A percentile compares a stretch with the other conserved stretches of the same genome.
Evolutionary conservation across 2,888 invertebrate species (phyloP).

Genomic region (Auanema freiburgensis): DNA sequence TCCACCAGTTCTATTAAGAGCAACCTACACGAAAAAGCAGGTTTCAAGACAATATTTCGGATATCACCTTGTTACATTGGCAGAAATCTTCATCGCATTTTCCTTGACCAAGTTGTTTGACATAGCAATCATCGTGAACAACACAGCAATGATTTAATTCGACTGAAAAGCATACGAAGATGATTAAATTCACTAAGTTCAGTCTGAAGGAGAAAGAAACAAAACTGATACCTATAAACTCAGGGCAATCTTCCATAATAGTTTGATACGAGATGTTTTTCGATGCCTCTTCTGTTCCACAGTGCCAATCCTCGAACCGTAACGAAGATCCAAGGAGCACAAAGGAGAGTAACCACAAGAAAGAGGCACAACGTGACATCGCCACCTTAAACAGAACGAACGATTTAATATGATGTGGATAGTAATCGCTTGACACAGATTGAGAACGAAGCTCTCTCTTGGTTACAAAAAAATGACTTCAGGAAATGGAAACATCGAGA

Average conservation of each 20-base stretch:
- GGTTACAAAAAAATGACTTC: too few species aligned
- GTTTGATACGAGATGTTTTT: constrained; percentile 20
- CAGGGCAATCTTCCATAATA: constrained; percentile 22
- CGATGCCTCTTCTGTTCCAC: constrained; percentile 28
- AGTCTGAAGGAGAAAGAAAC: neutral
- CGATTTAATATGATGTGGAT: too few species aligned
- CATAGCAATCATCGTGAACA: constrained; percentile 49
- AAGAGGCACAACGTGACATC: too few species aligned
- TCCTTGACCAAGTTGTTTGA: constrained; percentile 32
- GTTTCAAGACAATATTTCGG: neutral
- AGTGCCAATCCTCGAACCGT: constrained; percentile 36
- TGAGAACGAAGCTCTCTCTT: too few species aligned
- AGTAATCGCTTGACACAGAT: too few species aligned
- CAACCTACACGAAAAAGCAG: neutral
- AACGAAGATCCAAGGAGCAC: too few species aligned
- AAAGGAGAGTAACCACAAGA: too few species aligned
- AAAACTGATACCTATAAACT: constrained; percentile 21
- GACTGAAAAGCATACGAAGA: constrained; percentile 28
- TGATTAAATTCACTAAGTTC: neutral
- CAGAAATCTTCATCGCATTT: constrained; percentile 40
- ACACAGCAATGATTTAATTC: constrained; percentile 49
- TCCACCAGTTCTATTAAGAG: constrained; percentile 12
- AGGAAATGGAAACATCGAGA: too few species aligned
- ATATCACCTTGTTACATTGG: constrained; percentile 33
- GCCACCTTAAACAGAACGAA: too few species aligned